Conservation (phyloP, 1,140 invertebrate species). For the Anoplophora glabripennis region DNA sequence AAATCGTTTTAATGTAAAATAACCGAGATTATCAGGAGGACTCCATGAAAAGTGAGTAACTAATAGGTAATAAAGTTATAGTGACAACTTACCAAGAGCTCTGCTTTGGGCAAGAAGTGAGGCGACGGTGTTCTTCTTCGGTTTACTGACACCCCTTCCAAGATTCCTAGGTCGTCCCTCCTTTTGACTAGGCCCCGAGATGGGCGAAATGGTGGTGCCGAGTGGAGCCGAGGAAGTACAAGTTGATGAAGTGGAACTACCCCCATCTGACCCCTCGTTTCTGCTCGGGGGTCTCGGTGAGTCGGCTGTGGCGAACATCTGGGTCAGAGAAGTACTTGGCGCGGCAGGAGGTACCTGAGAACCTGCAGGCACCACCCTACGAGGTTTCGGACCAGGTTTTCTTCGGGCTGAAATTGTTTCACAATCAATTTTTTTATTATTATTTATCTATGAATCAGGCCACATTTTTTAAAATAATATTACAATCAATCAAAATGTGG, state of each 20-base stretch:
- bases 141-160: slow-evolving; percentile 79
- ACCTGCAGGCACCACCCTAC: slow-evolving; percentile 60
- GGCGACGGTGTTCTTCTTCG: slow-evolving; percentile 88
- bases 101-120: slow-evolving; percentile 79
- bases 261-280: slow-evolving; percentile 51
- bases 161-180: slow-evolving; percentile 77
- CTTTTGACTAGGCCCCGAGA: slow-evolving; percentile 51
- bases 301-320: slow-evolving; percentile 57
- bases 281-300: slow-evolving; percentile 57
- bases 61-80: too few species aligned
- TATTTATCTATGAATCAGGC: too few species aligned
- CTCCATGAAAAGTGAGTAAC: too few species aligned
- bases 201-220: slow-evolving; percentile 20
- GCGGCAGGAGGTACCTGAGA: slow-evolving; percentile 49
- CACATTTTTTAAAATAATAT: neutral
- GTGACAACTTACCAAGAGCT: slow-evolving; percentile 61
- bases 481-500: too few species aligned
- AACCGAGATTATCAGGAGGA: too few species aligned
- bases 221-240: slow-evolving; percentile 25
- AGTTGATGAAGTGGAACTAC: slow-evolving; percentile 59
- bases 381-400: slow-evolving; percentile 70
- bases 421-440: too few species aligned
- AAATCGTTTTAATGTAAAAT: too few species aligned
- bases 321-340: slow-evolving; percentile 54
- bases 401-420: slow-evolving; percentile 57